These are phyloP conservation scores for Magallana ariakensis DNA, from an alignment of 1,140 invertebrate species.

Conservation along the genomic window DNA sequence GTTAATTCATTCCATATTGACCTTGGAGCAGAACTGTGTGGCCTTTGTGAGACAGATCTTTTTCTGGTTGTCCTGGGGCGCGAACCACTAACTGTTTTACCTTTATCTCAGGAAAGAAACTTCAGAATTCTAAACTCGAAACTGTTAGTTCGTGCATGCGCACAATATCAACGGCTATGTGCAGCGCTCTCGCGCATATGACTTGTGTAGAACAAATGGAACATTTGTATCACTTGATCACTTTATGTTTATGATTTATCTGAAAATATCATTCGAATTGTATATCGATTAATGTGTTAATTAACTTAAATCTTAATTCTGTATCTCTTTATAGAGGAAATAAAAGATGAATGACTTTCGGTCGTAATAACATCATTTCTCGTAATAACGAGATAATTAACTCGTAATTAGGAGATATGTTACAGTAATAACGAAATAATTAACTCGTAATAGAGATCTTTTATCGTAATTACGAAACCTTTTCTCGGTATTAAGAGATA, in stretches of 20 bases:
- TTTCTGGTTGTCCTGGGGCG: background rate
- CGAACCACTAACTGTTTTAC: background rate
- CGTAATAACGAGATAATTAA: no score
- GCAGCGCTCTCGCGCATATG: background rate
- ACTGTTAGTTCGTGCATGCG: background rate
- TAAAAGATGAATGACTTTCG: background rate
- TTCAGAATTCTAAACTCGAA: background rate
- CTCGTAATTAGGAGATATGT: no score
- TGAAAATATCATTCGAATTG: background rate
- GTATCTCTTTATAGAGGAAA: background rate
- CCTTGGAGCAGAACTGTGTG: background rate
- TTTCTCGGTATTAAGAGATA: no score
- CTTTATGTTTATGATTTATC: background rate
- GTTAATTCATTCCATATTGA: background rate
- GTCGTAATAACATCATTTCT: no score
- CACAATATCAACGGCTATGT: background rate
- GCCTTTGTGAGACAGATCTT: background rate
- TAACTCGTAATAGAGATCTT: no score
- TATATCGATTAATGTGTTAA: background rate
- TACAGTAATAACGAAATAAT: no score
- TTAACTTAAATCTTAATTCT: background rate
- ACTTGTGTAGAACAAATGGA: background rate
- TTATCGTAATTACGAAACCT: no score
- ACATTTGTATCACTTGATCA: background rate
- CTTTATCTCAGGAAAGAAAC: background rate